Base-by-base conservation (phyloP, 1,140 invertebrate species). In the Ctenoplectra terminalis region DNA sequence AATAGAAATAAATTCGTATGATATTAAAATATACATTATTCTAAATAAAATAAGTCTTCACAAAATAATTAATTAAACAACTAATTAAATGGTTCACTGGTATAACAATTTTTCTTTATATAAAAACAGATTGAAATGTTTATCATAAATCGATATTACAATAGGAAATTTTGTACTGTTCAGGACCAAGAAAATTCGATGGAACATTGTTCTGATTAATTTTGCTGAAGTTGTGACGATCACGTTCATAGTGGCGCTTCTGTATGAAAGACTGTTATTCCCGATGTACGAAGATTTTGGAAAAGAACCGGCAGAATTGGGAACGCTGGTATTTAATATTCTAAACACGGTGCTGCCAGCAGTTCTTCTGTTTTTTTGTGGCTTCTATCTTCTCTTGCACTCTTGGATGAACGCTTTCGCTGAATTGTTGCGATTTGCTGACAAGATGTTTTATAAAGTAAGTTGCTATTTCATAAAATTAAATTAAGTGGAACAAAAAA, bases 391-490 rank as follows among this genome's bases (percentile, higher is more conserved):
- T 64, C 93, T 99, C 1, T 92, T 99, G 2, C 98, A 99, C 91
- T 96, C 96, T 0, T 99, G 97, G 97, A 94, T 97, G 87, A 99
- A 99, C 93, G 96, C 97, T 13, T 97, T 96, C 89, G 97, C 97
- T 5, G 98, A 99, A 93, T 95, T 99, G 92, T 88, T 98, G 17
- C 95, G 94, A 64, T 99, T 99, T 93, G 97, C 96, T 8, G 98
- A 99, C 92, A 94, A 97, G 77, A 94, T 96, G 86, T 98, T 98
- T 93, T 98, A 98, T 89, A 96, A 96, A 93, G 96, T 96, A 93
- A 90, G 83, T n/a, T n/a, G n/a, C n/a, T n/a, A n/a, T n/a, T n/a
- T n/a, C n/a, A n/a, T n/a, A n/a, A n/a, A n/a, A n/a, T n/a, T n/a
- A n/a, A n/a, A n/a, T n/a, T n/a, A n/a, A n/a, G n/a, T n/a, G n/a